phyloP scores from a whole-genome alignment of 2,888 invertebrate species.

The Caenorhabditis sp. region DNA sequence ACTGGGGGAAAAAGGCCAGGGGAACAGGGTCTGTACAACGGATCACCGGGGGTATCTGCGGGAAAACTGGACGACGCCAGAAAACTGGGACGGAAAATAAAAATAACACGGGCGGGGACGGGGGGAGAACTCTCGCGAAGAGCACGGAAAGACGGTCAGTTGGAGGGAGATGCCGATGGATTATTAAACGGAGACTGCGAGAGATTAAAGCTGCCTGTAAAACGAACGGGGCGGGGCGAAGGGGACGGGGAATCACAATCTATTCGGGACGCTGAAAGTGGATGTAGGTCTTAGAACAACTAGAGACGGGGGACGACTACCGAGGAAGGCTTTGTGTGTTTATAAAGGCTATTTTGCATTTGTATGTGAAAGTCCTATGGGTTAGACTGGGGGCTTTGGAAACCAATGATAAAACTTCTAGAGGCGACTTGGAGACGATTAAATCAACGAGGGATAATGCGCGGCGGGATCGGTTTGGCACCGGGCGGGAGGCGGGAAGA shows the following conservation, averaged over 20 bases:
- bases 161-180: conserved; percentile 39
- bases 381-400: conserved; percentile 21
- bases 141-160: conserved; percentile 31
- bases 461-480: conserved; percentile 12
- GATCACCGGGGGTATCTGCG: conserved; percentile 50
- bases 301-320: neutral
- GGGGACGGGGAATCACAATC: conserved; percentile 36
- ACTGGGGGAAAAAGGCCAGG: conserved; percentile 6
- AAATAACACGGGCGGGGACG: conserved; percentile 17
- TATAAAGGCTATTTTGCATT: conserved; percentile 56
- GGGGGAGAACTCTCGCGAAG: neutral
- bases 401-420: conserved; percentile 29
- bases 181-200: conserved; percentile 36
- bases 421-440: conserved; percentile 22
- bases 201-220: conserved; percentile 48
- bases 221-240: neutral
- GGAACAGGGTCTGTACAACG: conserved; percentile 54
- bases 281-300: conserved; percentile 20
- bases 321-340: neutral
- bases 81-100: conserved; percentile 6
- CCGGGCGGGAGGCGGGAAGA: conserved; percentile 1
- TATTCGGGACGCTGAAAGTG: conserved; percentile 49
- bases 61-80: conserved; percentile 29
- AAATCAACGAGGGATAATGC: conserved; percentile 36
- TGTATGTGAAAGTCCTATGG: conserved; percentile 58